phyloP scores from a whole-genome alignment of 2,797 vertebrate genomes.

The Diglossa cyanea region DNA sequence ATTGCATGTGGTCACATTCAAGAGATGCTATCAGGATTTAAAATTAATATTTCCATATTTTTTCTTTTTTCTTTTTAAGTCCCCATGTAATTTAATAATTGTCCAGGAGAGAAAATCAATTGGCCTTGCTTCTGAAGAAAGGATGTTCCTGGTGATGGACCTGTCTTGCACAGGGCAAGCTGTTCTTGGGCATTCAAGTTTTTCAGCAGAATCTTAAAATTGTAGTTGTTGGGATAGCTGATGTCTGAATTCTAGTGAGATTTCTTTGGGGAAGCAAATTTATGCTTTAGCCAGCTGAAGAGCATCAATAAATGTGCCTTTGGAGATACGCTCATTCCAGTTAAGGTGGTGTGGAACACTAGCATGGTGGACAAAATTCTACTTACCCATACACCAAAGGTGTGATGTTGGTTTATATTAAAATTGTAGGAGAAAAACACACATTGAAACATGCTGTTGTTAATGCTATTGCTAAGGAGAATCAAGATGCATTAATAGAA shows the following conservation, averaged over 20 bases:
- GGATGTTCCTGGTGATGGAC: background rate
- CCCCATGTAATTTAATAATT: background rate
- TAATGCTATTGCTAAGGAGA: background rate
- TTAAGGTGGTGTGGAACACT: background rate
- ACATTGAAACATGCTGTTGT: background rate
- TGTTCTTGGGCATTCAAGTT: background rate
- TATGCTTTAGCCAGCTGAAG: background rate
- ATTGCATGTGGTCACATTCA: background rate
- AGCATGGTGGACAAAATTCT: background rate
- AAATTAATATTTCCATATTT: background rate
- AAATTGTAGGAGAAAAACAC: background rate
- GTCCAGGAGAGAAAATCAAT: background rate
- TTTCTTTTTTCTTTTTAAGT: background rate
- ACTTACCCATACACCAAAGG: background rate
- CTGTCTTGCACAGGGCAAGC: background rate
- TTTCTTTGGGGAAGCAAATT: background rate
- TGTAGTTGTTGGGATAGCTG: background rate
- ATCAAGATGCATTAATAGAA: background rate
- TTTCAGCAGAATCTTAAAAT: background rate
- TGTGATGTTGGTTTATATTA: background rate
- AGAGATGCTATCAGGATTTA: background rate
- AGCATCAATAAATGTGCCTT: background rate
- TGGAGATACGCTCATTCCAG: background rate
- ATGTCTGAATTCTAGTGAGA: background rate
- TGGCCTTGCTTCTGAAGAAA: background rate